Conservation (phyloP, 2,888 invertebrate species). For the Bedellia somnulentella region DNA sequence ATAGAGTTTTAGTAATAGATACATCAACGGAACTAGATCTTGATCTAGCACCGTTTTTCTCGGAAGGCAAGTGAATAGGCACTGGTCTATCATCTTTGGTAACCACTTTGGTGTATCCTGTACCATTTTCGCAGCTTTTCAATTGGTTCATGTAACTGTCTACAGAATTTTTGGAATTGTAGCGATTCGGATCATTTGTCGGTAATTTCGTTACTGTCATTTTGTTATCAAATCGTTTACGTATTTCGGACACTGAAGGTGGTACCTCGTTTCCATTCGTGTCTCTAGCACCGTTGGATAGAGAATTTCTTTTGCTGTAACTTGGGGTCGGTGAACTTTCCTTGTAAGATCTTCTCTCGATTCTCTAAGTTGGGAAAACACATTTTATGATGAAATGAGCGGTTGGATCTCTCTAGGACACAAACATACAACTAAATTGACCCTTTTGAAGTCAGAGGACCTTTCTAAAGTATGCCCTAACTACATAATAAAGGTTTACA, state of each 20-base stretch:
- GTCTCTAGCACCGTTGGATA: conserved; percentile 52
- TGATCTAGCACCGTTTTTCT: conserved; percentile 38
- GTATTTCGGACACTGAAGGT: conserved; percentile 60
- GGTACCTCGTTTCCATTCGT: conserved; percentile 61
- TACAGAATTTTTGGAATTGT: conserved; percentile 25
- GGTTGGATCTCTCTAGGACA: too few species aligned
- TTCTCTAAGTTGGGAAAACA: conserved; percentile 44
- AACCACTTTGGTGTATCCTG: conserved; percentile 33
- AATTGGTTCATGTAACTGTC: conserved; percentile 43
- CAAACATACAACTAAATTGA: too few species aligned
- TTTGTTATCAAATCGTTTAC: conserved; percentile 58
- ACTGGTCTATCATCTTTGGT: conserved; percentile 45
- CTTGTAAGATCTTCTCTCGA: conserved; percentile 41
- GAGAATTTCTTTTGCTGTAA: conserved; percentile 37
- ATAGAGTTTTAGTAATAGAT: conserved; percentile 46
- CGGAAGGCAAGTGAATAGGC: conserved; percentile 46
- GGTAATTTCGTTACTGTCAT: conserved; percentile 53
- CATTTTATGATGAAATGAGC: too few species aligned
- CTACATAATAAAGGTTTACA: too few species aligned
- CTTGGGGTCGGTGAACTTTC: conserved; percentile 33
- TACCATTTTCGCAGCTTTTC: conserved; percentile 43
- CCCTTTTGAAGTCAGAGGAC: too few species aligned
- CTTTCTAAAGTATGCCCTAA: too few species aligned
- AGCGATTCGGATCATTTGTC: conserved; percentile 35
- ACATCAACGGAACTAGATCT: conserved; percentile 37